phyloP scores from a whole-genome alignment of 1,140 invertebrate genomes.

The Calephelis nemesis region DNA sequence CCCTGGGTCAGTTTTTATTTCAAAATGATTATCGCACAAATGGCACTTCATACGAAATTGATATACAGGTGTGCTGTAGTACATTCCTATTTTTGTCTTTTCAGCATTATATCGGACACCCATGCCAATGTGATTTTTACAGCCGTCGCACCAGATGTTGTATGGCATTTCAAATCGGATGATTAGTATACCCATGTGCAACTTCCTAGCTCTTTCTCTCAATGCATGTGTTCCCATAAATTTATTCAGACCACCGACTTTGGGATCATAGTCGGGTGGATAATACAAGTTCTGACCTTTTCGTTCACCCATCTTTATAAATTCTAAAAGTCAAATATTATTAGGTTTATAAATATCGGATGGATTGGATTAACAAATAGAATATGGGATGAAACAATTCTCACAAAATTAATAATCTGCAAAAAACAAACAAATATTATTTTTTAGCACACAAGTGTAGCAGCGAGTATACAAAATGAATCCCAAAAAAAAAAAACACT shows the following conservation, averaged over 20 bases:
- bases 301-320: constrained; percentile 93
- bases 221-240: constrained; percentile 97
- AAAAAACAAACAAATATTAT: too few species aligned
- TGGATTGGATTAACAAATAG: background rate
- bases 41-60: constrained; percentile 99
- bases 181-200: constrained; percentile 97
- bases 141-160: constrained; percentile 96
- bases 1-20: constrained; percentile 98
- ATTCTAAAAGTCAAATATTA: constrained; percentile 26
- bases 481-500: too few species aligned
- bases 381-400: too few species aligned
- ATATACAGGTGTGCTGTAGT: constrained; percentile 98
- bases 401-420: too few species aligned
- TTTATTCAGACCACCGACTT: constrained; percentile 95
- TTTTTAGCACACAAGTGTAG: too few species aligned
- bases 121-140: constrained; percentile 99
- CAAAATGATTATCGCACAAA: constrained; percentile 98
- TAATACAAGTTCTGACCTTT: constrained; percentile 99
- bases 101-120: constrained; percentile 99
- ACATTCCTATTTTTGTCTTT: constrained; percentile 99
- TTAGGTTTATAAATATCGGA: too few species aligned
- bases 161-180: constrained; percentile 99
- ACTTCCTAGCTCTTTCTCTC: constrained; percentile 95
- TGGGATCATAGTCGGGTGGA: constrained; percentile 98
- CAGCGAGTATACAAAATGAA: too few species aligned